These are phyloP conservation scores for Apoda limacodes DNA, from an alignment of 2,888 invertebrate genomes.

Conservation along the genomic window DNA sequence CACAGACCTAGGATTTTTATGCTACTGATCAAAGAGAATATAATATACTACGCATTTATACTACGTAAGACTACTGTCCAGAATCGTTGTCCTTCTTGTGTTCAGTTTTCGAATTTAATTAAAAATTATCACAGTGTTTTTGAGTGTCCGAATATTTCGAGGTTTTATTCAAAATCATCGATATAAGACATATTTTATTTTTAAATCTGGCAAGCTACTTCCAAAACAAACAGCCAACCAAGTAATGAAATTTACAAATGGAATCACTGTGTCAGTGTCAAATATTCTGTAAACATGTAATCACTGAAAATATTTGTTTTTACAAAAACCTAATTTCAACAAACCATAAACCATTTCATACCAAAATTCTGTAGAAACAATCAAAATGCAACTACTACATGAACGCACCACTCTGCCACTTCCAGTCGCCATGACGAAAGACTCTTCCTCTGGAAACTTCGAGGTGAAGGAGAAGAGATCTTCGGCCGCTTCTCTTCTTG, in stretches of 20 bases:
- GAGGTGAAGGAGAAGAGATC: slow-evolving; percentile 50
- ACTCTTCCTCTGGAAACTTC: slow-evolving; percentile 33
- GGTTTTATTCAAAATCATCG: no score
- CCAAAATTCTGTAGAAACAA: slow-evolving; percentile 9
- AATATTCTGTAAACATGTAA: slow-evolving; percentile 44
- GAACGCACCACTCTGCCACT: slow-evolving; percentile 34
- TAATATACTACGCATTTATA: no score
- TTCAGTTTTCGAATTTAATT: no score
- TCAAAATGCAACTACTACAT: slow-evolving; percentile 47
- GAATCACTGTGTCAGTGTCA: slow-evolving; percentile 41
- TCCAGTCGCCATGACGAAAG: slow-evolving; percentile 25
- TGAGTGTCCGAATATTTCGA: no score
- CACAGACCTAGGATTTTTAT: no score
- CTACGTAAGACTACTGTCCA: no score
- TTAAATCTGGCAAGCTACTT: no score
- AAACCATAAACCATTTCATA: slow-evolving; percentile 15
- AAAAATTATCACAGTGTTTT: no score
- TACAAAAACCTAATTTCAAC: no score
- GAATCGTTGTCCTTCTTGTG: no score
- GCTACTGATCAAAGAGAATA: no score
- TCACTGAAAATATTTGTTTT: slow-evolving; percentile 1
- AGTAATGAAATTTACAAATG: slow-evolving; percentile 30
- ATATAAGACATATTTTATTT: no score
- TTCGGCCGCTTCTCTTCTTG: slow-evolving; percentile 39
- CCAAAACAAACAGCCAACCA: slow-evolving; percentile 5